Evolutionary conservation across 2,113 vertebrate species (phyloP).

Genomic region (Notothenia coriiceps): DNA sequence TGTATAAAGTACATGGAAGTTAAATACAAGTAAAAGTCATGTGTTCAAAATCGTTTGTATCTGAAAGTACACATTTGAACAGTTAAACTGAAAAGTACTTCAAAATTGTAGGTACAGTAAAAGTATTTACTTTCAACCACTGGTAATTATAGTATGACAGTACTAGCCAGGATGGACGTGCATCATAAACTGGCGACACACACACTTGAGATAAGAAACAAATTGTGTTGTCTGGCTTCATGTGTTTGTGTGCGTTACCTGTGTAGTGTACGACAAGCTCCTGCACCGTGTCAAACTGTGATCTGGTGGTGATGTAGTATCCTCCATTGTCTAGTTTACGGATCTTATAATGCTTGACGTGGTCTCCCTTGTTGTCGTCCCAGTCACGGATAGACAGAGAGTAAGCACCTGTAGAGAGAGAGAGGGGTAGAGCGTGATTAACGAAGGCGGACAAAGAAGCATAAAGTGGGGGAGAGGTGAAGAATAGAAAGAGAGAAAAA

Average conservation of each 20-base stretch:
- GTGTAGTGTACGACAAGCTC: slow-evolving; percentile 94
- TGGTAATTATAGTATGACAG: background rate
- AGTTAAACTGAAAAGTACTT: background rate
- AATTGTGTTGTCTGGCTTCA: too few relatives aligned
- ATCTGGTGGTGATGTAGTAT: slow-evolving; percentile 97
- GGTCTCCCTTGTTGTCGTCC: slow-evolving; percentile 93
- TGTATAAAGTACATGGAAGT: background rate
- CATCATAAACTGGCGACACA: background rate
- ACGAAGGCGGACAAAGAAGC: background rate
- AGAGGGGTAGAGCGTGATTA: background rate
- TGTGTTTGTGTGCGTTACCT: slow-evolving; percentile 81
- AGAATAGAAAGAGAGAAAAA: background rate
- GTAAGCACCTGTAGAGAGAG: slow-evolving; percentile 87
- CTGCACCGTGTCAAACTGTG: slow-evolving; percentile 92
- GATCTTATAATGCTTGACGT: slow-evolving; percentile 99
- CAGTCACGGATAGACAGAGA: slow-evolving; percentile 97
- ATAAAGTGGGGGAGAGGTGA: background rate
- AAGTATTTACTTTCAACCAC: background rate
- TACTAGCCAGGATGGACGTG: background rate
- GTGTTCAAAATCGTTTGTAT: background rate
- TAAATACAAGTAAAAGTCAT: background rate
- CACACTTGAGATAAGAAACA: too few relatives aligned
- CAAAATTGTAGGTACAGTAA: background rate
- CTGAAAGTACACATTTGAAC: too few relatives aligned
- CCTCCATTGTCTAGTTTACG: slow-evolving; percentile 96